Percentiles rank a stretch among this genome's conserved stretches.
phyloP scores from a whole-genome alignment of 2,797 vertebrate genomes.

The Xiphophorus birchmanni region DNA sequence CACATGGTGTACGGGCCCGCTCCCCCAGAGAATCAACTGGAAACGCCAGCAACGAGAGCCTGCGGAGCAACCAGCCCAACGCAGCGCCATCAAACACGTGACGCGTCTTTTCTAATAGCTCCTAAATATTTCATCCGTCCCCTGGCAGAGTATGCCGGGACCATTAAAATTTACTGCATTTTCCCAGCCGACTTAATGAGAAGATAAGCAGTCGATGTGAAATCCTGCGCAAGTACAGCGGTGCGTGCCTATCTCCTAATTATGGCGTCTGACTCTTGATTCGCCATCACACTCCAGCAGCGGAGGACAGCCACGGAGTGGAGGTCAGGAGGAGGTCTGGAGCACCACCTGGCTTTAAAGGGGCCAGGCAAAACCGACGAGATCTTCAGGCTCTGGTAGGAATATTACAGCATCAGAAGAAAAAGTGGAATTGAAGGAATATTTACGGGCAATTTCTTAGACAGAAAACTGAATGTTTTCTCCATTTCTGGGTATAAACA shows the following conservation, averaged over 20 bases:
- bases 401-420: neutral
- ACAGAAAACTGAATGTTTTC: neutral
- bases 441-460: neutral
- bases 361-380: conserved; percentile 9
- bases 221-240: conserved; percentile 50
- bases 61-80: conserved; percentile 11
- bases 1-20: neutral
- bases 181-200: conserved; percentile 71
- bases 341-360: conserved; percentile 23
- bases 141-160: conserved; percentile 43
- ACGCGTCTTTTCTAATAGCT: conserved; percentile 60
- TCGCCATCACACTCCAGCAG: conserved; percentile 47
- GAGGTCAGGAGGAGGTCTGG: conserved; percentile 17
- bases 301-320: conserved; percentile 26
- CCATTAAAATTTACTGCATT: conserved; percentile 66
- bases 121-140: conserved; percentile 60
- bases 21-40: neutral
- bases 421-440: neutral
- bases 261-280: conserved; percentile 52
- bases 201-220: conserved; percentile 72
- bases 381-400: conserved; percentile 16
- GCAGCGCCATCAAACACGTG: conserved; percentile 47
- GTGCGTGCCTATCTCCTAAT: conserved; percentile 71
- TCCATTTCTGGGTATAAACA: neutral
- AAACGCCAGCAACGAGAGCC: conserved; percentile 5